These are phyloP conservation scores for Phataginus tetradactyla DNA, from an alignment of 2,797 vertebrate species.

Conservation along the genomic window DNA sequence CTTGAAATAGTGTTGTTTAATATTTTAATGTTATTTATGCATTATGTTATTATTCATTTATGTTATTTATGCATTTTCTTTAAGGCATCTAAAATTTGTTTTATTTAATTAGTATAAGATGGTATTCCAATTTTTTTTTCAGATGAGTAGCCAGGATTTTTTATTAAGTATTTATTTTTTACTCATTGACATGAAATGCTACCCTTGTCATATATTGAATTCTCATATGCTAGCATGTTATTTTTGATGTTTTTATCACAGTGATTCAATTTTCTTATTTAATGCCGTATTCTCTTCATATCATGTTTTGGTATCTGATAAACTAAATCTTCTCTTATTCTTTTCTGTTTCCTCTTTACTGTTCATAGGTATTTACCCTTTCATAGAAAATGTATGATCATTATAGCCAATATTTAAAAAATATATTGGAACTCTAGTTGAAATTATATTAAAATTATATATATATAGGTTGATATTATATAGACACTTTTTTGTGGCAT, in stretches of 20 bases:
- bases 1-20: background rate
- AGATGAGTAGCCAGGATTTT: background rate
- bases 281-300: background rate
- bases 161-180: slow-evolving; percentile 24
- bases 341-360: background rate
- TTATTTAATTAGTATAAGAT: background rate
- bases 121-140: background rate
- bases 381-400: background rate
- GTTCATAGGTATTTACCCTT: background rate
- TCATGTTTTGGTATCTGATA: slow-evolving; percentile 21
- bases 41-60: too few species aligned
- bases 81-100: background rate
- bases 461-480: background rate
- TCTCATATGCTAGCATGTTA: background rate
- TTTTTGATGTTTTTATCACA: slow-evolving; percentile 24
- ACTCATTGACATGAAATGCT: background rate
- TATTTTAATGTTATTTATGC: background rate
- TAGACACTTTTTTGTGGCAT: background rate
- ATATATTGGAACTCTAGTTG: slow-evolving; percentile 8
- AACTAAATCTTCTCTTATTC: background rate
- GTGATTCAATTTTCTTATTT: background rate
- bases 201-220: background rate
- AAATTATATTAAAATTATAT: slow-evolving; percentile 13
- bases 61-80: background rate
- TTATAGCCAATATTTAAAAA: background rate